Evolutionary conservation across 2,797 vertebrate genomes (phyloP), one percentile per base, ranked within the genome.

Genomic region (Peromyscus attwateri): DNA sequence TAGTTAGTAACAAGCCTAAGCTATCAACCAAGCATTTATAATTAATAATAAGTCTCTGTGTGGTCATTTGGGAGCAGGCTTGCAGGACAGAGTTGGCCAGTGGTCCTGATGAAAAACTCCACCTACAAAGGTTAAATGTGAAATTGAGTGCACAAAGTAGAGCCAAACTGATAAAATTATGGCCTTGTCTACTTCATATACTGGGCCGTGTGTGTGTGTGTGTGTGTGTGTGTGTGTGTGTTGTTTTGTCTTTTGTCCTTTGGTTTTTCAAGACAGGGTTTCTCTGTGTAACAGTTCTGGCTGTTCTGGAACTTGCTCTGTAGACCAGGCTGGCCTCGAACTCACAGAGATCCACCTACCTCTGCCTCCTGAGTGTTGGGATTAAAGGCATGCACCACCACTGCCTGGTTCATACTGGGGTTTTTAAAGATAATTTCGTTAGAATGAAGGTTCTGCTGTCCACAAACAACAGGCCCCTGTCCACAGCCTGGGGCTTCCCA

Each of bases 61-160:
- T 70, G 68, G 34, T n/a, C 34, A 17, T n/a, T 70, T n/a, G 34
- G 31, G 34, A n/a, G 34, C 16, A 70, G 31, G 68, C 68, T 70
- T 14, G 68, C 16, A 34, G 34, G 34, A 70, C 31, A 70, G 34
- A 70, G 34, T 16, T 70, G 68, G 34, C 68, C 14, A 6, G 14
- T 31, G 31, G 31, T 34, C 66, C 14, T 68, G 66, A 68, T 34
- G 14, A n/a, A 70, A n/a, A 70, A n/a, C 68, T 19, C 68, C 1
- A 14, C 68, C 68, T n/a, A 70, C 34, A 49, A 81, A 83, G 92
- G 66, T 31, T 95, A 70, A 19, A 70, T 70, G 66, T 31, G 77
- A 96, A 89, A n/a, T 14, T 82, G 11, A 93, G 10, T 64, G 10
- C 43, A 52, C 71, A 87, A 84, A 92, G 82, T 92, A 85, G 89